phyloP scores from a whole-genome alignment of 2,797 vertebrate genomes.

The Cuniculus paca region DNA sequence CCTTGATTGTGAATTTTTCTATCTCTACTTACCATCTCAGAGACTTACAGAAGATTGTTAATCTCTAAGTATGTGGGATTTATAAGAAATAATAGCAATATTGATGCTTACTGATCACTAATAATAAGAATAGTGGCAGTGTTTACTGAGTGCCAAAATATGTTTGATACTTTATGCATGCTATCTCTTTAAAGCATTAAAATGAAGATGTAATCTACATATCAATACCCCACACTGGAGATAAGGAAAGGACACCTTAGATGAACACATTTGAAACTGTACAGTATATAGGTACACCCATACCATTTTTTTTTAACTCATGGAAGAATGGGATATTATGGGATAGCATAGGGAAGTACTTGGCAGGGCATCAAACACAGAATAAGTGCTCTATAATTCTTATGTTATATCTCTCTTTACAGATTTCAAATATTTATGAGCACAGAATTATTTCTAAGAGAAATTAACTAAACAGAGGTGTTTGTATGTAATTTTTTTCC shows the following conservation, averaged over 20 bases:
- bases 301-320: not conserved
- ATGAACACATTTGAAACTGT: not conserved
- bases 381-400: not conserved
- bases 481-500: slow-evolving; percentile 71
- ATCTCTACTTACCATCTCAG: not conserved
- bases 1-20: not conserved
- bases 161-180: not conserved
- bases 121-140: not conserved
- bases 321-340: not conserved
- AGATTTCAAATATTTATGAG: slow-evolving; percentile 86
- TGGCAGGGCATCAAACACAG: not conserved
- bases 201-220: not conserved
- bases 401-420: slow-evolving; percentile 83
- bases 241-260: slow-evolving; percentile 16
- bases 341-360: not conserved
- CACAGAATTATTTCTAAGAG: slow-evolving; percentile 84
- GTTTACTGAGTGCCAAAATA: not conserved
- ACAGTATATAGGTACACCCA: too few species aligned
- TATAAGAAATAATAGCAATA: not conserved
- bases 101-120: not conserved
- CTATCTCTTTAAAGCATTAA: not conserved
- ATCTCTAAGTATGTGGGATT: not conserved
- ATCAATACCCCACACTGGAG: not conserved
- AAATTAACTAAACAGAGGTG: slow-evolving; percentile 87
- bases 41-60: not conserved